Percentiles rank a stretch among this genome's conserved stretches.
phyloP scores from a whole-genome alignment of 2,113 vertebrate genomes.

The Pelecanus crispus region DNA sequence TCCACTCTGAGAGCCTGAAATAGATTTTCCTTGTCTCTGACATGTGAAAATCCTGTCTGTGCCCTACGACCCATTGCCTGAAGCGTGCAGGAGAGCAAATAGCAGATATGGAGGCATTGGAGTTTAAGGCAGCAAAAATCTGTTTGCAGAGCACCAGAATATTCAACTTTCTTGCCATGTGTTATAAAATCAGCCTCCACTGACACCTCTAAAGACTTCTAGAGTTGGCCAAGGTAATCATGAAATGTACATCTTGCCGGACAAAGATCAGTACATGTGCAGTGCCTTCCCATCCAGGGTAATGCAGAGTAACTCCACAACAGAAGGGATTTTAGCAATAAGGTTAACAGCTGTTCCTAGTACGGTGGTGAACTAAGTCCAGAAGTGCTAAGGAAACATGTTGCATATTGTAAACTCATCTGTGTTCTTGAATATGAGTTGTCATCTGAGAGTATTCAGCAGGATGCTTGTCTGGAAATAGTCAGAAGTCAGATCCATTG shows the following conservation, averaged over 20 bases:
- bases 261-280: background rate
- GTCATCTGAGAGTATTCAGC: background rate
- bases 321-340: background rate
- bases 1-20: conserved; percentile 21
- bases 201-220: background rate
- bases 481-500: background rate
- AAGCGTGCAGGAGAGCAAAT: background rate
- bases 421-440: background rate
- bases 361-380: background rate
- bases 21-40: conserved; percentile 19
- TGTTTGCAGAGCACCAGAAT: background rate
- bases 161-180: background rate
- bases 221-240: background rate
- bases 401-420: fast-evolving
- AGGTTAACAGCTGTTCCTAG: background rate
- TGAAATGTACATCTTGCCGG: background rate
- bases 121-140: background rate
- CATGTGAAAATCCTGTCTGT: background rate
- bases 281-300: background rate
- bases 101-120: background rate
- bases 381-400: background rate
- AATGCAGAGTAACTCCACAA: background rate
- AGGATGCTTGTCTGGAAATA: background rate
- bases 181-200: background rate
- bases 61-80: background rate